Evolutionary conservation across 2,797 vertebrate species (phyloP).

Genomic region (Coluber constrictor): DNA sequence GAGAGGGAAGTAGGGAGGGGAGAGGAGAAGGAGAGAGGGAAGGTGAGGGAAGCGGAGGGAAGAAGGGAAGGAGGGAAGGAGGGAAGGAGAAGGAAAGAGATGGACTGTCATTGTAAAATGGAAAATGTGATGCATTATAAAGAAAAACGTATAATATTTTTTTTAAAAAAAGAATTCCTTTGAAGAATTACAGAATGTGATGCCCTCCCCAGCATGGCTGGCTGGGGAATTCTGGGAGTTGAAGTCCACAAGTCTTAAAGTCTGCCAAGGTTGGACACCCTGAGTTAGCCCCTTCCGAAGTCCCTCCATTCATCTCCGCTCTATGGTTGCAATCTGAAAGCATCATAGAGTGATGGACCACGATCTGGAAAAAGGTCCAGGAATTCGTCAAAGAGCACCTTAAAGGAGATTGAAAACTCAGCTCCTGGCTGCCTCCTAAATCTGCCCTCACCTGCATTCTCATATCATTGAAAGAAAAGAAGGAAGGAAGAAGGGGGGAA

Average conservation of each 20-base stretch:
- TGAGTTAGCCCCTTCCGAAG: neutral
- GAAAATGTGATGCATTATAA: too few species aligned
- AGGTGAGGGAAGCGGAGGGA: too few species aligned
- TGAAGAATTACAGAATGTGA: neutral
- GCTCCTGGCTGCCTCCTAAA: conserved; percentile 17
- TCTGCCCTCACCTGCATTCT: conserved; percentile 49
- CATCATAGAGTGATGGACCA: neutral
- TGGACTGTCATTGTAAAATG: too few species aligned
- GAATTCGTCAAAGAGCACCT: too few species aligned
- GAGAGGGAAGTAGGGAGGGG: too few species aligned
- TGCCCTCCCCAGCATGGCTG: too few species aligned
- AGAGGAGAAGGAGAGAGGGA: too few species aligned
- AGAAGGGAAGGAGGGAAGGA: too few species aligned
- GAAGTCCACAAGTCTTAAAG: neutral
- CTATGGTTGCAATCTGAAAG: neutral
- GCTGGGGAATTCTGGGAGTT: neutral
- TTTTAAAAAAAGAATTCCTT: too few species aligned
- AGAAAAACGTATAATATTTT: too few species aligned
- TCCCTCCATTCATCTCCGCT: neutral
- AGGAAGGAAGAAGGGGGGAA: too few species aligned
- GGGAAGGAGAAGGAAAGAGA: too few species aligned
- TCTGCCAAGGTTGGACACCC: neutral
- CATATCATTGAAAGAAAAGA: conserved; percentile 30
- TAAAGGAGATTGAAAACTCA: neutral
- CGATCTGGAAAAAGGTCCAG: neutral